phyloP scores from a whole-genome alignment of 2,797 vertebrate species.

The Pseudochromis fuscus region DNA sequence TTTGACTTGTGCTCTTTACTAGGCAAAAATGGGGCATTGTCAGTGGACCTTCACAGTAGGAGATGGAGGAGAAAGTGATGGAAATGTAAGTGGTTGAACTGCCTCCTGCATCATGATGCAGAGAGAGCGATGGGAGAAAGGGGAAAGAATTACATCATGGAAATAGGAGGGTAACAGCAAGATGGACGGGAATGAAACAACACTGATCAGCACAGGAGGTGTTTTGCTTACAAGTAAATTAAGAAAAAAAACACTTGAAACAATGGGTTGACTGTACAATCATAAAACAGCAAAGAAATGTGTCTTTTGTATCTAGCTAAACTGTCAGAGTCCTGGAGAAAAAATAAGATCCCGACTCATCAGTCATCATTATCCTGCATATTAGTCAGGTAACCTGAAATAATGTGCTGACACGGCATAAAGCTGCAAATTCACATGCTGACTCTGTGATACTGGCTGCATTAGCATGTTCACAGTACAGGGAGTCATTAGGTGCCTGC shows the following conservation, averaged over 20 bases:
- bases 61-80: constrained; percentile 12
- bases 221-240: neutral
- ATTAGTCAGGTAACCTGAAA: too few species aligned
- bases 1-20: constrained; percentile 18
- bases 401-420: too few species aligned
- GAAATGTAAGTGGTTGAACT: constrained; percentile 10
- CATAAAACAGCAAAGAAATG: neutral
- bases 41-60: constrained; percentile 12
- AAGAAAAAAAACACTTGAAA: neutral
- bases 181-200: constrained; percentile 1
- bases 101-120: constrained; percentile 22
- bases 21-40: constrained; percentile 14
- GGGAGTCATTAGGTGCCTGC: neutral
- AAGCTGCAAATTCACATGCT: too few species aligned
- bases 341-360: neutral
- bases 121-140: constrained; percentile 13
- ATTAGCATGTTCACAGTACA: neutral
- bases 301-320: too few species aligned
- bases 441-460: neutral
- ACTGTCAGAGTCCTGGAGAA: too few species aligned
- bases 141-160: neutral
- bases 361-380: too few species aligned
- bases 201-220: neutral
- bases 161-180: neutral
- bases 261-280: neutral